Percentiles rank a stretch among this genome's conserved stretches.
Conservation (phyloP, 2,113 vertebrate species). For the Neogobius melanostomus region DNA sequence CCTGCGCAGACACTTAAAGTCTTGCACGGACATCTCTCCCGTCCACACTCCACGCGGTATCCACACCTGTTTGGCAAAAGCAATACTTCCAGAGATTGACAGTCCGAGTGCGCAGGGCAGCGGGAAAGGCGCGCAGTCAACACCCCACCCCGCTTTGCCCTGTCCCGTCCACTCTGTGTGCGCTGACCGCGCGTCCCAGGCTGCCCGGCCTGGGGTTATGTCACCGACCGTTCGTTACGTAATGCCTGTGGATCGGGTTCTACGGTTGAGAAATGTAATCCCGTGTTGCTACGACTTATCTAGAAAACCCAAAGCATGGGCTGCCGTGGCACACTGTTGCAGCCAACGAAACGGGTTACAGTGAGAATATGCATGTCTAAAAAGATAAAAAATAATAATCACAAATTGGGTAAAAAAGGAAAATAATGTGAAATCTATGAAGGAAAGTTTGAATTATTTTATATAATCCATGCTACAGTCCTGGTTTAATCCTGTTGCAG, state of each 20-base stretch:
- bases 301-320: constrained; percentile 28
- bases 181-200: constrained; percentile 45
- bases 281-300: constrained; percentile 45
- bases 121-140: constrained; percentile 38
- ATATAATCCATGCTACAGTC: too few species aligned
- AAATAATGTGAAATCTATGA: too few species aligned
- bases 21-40: constrained; percentile 61
- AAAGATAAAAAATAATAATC: too few species aligned
- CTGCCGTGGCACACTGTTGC: not conserved
- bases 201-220: constrained; percentile 65
- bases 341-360: not conserved
- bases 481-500: too few species aligned
- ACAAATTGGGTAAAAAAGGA: too few species aligned
- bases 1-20: constrained; percentile 70
- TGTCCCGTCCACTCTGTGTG: constrained; percentile 3
- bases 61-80: constrained; percentile 34
- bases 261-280: constrained; percentile 67
- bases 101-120: constrained; percentile 30
- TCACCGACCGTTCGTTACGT: constrained; percentile 70
- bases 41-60: constrained; percentile 16
- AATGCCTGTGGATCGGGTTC: constrained; percentile 66
- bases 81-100: constrained; percentile 23
- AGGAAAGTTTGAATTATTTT: too few species aligned
- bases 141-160: not conserved
- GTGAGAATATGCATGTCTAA: too few species aligned